These are phyloP conservation scores for Physeter macrocephalus DNA, from an alignment of 2,113 vertebrate genomes.

Conservation along the genomic window DNA sequence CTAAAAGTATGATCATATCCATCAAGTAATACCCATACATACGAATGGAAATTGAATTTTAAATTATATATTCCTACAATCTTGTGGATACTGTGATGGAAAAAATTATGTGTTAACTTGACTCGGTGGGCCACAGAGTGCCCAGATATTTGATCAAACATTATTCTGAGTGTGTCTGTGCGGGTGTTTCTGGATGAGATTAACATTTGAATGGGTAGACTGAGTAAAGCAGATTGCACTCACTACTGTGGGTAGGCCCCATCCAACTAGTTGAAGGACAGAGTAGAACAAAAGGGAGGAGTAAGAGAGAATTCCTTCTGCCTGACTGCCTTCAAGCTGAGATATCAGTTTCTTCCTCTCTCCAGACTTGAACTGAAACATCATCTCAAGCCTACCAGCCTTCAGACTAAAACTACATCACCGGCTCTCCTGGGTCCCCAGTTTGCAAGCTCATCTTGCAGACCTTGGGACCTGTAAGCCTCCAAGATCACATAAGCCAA, in stretches of 20 bases:
- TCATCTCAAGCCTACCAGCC: neutral
- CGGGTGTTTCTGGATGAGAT: neutral
- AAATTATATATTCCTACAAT: neutral
- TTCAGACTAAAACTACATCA: neutral
- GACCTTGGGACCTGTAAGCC: neutral
- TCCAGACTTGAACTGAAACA: neutral
- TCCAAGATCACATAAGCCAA: neutral
- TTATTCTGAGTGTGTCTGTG: neutral
- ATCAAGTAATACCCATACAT: neutral
- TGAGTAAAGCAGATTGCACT: neutral
- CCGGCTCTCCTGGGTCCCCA: neutral
- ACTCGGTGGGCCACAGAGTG: neutral
- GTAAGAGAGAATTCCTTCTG: constrained; percentile 15
- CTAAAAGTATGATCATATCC: neutral
- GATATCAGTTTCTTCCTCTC: neutral
- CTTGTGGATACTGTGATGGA: neutral
- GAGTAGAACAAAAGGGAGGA: neutral
- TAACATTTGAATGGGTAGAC: neutral
- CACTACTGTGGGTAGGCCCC: neutral
- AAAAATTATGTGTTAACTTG: neutral
- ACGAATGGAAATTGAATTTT: neutral
- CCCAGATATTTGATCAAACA: neutral
- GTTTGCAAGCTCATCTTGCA: neutral
- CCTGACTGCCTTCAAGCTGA: neutral
- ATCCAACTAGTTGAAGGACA: neutral